A percentile compares a stretch with the other conserved stretches of the same genome.
Evolutionary conservation across 2,888 invertebrate species (phyloP).

Genomic region (Galeruca laticollis): DNA sequence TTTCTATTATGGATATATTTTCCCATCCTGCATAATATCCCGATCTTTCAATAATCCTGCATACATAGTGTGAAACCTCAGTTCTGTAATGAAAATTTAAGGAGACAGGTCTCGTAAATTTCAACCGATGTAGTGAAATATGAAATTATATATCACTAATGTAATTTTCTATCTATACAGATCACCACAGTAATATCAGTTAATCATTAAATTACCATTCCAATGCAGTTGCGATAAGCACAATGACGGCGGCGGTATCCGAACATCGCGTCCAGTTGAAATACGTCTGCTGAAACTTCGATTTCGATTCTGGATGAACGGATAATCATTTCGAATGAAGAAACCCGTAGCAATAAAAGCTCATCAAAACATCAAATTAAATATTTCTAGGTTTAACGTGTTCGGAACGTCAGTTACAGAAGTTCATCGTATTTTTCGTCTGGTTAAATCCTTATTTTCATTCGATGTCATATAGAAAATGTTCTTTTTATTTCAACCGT

Average conservation of each 20-base stretch:
- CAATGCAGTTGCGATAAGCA: conserved; percentile 31
- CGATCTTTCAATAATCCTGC: no score
- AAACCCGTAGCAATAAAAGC: conserved; percentile 32
- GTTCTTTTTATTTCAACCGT: conserved; percentile 8
- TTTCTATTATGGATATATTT: no score
- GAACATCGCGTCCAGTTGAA: conserved; percentile 16
- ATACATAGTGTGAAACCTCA: no score
- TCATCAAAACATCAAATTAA: conserved; percentile 37
- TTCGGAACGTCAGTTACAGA: conserved; percentile 37
- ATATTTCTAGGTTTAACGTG: conserved; percentile 39
- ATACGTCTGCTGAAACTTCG: conserved; percentile 27
- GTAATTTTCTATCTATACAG: not conserved
- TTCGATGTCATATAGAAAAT: conserved; percentile 33
- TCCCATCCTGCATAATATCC: no score
- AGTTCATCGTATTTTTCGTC: conserved; percentile 35
- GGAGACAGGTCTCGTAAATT: not conserved
- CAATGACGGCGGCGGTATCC: conserved; percentile 16
- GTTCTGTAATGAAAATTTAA: no score
- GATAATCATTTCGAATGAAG: conserved; percentile 18
- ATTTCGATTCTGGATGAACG: conserved; percentile 38
- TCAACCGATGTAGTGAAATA: not conserved
- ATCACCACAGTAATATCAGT: conserved; percentile 12
- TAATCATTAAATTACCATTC: conserved; percentile 35
- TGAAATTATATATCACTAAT: not conserved
- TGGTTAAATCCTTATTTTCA: conserved; percentile 28